Evolutionary conservation across 2,797 vertebrate genomes (phyloP).

Genomic region (Lepus oiostolus): DNA sequence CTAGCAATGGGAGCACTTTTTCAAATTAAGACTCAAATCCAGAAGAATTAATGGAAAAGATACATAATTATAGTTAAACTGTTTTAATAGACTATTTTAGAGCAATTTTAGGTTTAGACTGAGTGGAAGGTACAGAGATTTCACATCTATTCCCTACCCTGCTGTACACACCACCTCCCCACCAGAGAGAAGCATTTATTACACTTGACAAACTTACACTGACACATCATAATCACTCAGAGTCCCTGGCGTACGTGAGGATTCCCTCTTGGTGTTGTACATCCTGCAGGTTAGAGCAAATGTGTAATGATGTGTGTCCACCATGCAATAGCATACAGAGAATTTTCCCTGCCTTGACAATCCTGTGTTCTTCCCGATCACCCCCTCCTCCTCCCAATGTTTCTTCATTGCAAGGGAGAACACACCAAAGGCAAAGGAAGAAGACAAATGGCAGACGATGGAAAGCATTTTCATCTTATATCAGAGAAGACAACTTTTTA

Average conservation of each 20-base stretch:
- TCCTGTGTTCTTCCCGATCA: neutral
- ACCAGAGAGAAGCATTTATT: neutral
- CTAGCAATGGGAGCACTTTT: neutral
- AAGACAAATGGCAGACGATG: neutral
- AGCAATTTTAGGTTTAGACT: neutral
- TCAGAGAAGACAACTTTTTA: neutral
- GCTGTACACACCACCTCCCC: too few relatives aligned
- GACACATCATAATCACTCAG: neutral
- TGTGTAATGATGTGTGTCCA: too few relatives aligned
- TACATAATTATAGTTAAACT: neutral
- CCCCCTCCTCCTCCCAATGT: neutral
- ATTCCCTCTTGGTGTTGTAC: neutral
- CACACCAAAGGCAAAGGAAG: neutral
- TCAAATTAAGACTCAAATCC: slow-evolving; percentile 10
- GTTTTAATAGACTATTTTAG: neutral
- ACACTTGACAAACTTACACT: neutral
- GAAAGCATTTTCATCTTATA: neutral
- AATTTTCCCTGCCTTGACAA: neutral
- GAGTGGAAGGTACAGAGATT: neutral
- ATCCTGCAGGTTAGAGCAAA: neutral
- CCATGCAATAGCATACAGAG: too few relatives aligned
- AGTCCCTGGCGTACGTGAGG: neutral
- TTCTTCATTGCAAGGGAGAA: neutral
- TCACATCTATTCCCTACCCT: neutral
- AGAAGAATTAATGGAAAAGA: neutral